phyloP scores from a whole-genome alignment of 64 coral and sea anemone species.

The Pocillopora verrucosa region DNA sequence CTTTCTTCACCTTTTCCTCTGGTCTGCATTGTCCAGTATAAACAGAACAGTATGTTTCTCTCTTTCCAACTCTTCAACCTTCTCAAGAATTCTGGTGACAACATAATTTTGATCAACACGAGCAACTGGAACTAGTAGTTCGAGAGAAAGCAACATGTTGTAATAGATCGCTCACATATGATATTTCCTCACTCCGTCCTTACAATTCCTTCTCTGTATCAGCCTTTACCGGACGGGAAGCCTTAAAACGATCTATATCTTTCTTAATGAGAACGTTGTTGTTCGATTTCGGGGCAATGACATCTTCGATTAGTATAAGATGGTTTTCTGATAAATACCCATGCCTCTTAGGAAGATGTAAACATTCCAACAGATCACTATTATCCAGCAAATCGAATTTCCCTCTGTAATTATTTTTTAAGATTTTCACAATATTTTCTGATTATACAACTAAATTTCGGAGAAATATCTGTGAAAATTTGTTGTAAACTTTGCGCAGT shows the following conservation, averaged over 20 bases:
- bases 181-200: not conserved
- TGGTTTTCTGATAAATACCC: not conserved
- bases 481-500: no score
- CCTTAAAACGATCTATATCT: not conserved
- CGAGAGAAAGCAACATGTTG: not conserved
- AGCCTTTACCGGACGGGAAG: not conserved
- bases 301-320: not conserved
- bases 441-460: no score
- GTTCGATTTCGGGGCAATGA: not conserved
- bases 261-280: not conserved
- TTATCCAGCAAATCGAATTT: no score
- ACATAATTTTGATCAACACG: not conserved
- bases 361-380: not conserved
- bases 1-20: not conserved
- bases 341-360: not conserved
- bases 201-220: not conserved
- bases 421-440: no score
- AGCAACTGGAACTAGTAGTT: not conserved
- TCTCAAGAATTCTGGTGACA: not conserved
- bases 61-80: no score
- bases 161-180: not conserved
- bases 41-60: constrained; percentile 35
- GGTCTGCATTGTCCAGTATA: constrained; percentile 12
- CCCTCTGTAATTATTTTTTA: no score
- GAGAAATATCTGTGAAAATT: no score